These are phyloP conservation scores for Lordiphosa mommai DNA, from an alignment of 1,140 invertebrate genomes.

Conservation along the genomic window DNA sequence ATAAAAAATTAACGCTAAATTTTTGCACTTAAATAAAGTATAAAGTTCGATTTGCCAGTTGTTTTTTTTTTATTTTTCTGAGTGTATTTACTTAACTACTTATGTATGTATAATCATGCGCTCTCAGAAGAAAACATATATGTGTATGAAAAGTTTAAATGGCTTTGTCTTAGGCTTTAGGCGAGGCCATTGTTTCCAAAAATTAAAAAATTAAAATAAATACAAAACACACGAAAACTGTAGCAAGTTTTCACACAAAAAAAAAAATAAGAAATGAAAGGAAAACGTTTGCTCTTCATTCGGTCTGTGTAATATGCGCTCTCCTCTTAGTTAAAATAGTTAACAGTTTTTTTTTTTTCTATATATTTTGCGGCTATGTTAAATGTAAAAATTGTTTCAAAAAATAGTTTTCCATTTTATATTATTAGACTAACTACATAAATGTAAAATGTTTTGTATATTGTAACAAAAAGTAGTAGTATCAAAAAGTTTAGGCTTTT, in stretches of 20 bases:
- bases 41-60: no score
- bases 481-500: conserved; percentile 61
- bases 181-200: conserved; percentile 65
- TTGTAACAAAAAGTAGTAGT: conserved; percentile 74
- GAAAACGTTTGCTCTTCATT: no score
- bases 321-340: conserved; percentile 28
- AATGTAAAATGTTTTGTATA: conserved; percentile 64
- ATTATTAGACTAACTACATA: conserved; percentile 64
- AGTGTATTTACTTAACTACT: no score
- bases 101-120: neutral
- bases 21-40: no score
- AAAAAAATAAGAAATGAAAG: no score
- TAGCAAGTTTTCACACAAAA: no score
- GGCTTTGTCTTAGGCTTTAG: conserved; percentile 40
- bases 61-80: no score
- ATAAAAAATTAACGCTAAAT: no score
- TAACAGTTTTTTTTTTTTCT: conserved; percentile 38
- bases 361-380: neutral
- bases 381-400: conserved; percentile 62
- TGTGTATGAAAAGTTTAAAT: neutral
- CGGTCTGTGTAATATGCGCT: conserved; percentile 12
- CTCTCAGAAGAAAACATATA: conserved; percentile 48
- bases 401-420: conserved; percentile 52
- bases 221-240: conserved; percentile 24
- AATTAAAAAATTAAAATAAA: conserved; percentile 42